A percentile compares a stretch with the other conserved stretches of the same genome.
Evolutionary conservation across 2,888 invertebrate species (phyloP).

Genomic region (Clanis bilineata): DNA sequence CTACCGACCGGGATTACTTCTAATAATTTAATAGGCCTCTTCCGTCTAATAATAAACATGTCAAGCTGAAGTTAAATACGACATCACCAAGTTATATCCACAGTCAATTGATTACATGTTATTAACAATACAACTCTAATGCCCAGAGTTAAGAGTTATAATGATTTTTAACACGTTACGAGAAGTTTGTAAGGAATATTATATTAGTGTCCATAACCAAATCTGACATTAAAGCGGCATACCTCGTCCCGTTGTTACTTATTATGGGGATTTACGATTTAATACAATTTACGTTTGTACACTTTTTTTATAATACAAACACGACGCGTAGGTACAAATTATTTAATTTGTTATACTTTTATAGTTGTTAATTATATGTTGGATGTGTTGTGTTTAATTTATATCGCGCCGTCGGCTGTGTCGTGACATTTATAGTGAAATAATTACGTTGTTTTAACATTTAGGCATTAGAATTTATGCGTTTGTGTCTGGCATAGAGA

Average conservation of each 20-base stretch:
- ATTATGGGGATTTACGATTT: slow-evolving; percentile 72
- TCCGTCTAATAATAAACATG: slow-evolving; percentile 79
- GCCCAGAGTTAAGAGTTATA: slow-evolving; percentile 23
- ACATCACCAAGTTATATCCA: slow-evolving; percentile 45
- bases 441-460: slow-evolving; percentile 50
- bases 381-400: slow-evolving; percentile 56
- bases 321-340: slow-evolving; percentile 68
- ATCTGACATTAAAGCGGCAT: slow-evolving; percentile 73
- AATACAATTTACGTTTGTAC: slow-evolving; percentile 67
- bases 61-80: slow-evolving; percentile 72
- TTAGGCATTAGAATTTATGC: slow-evolving; percentile 11
- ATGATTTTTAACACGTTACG: slow-evolving; percentile 18
- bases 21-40: slow-evolving; percentile 78
- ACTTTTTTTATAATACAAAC: slow-evolving; percentile 70
- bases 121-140: slow-evolving; percentile 2
- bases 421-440: slow-evolving; percentile 55
- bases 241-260: slow-evolving; percentile 62
- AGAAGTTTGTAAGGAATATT: slow-evolving; percentile 51
- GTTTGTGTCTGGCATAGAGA: not conserved
- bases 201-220: slow-evolving; percentile 68
- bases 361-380: slow-evolving; percentile 65
- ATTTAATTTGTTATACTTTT: slow-evolving; percentile 75
- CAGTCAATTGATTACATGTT: slow-evolving; percentile 21
- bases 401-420: slow-evolving; percentile 48
- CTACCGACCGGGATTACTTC: slow-evolving; percentile 68